phyloP scores from a whole-genome alignment of 1,140 invertebrate species.

The Ridgeia piscesae region DNA sequence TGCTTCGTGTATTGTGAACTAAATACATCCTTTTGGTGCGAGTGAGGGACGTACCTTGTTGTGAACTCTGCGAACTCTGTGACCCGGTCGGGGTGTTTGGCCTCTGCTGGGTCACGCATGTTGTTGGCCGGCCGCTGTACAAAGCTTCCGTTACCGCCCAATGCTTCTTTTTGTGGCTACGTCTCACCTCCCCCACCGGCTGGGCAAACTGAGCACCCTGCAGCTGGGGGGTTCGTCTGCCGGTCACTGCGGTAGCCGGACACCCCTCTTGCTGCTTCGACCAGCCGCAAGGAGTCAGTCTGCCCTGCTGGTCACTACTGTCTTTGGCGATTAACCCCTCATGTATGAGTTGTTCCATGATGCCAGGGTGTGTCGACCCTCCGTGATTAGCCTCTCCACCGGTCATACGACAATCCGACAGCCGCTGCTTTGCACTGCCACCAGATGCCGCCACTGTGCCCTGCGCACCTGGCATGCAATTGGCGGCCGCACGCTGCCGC shows the following conservation, averaged over 20 bases:
- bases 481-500: conserved; percentile 9
- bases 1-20: too few relatives aligned
- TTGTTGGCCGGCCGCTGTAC: not conserved
- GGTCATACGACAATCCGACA: not conserved
- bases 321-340: not conserved
- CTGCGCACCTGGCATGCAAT: not conserved
- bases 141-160: not conserved
- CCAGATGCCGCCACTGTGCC: not conserved
- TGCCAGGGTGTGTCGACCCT: not conserved
- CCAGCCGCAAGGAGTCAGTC: not conserved
- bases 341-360: not conserved
- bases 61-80: conserved; percentile 14
- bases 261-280: not conserved
- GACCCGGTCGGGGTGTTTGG: not conserved
- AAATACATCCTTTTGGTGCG: too few relatives aligned
- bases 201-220: not conserved
- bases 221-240: conserved; percentile 9
- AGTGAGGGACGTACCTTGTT: not conserved
- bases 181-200: not conserved
- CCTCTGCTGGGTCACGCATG: not conserved
- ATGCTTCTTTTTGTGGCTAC: not conserved
- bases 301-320: not conserved
- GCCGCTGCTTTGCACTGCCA: not conserved
- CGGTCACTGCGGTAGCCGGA: conserved; percentile 9
- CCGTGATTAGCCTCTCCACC: not conserved